A percentile compares a stretch with the other conserved stretches of the same genome.
These are phyloP conservation scores for Gopherus flavomarginatus DNA, from an alignment of 2,113 vertebrate species.

Conservation along the genomic window DNA sequence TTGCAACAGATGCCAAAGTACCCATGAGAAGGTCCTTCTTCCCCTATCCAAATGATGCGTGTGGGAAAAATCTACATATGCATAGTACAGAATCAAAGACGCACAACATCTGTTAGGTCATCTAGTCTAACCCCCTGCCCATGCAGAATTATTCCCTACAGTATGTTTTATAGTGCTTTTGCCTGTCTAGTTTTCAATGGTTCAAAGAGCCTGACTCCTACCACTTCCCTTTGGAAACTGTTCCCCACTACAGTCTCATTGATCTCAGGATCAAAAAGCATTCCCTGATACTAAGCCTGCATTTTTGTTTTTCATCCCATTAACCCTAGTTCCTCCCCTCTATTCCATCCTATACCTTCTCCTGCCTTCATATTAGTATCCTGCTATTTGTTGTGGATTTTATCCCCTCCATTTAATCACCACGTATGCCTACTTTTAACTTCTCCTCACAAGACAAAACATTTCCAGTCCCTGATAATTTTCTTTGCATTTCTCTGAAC, in stretches of 20 bases:
- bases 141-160: neutral
- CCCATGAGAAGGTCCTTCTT: neutral
- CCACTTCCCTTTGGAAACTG: neutral
- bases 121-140: neutral
- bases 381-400: rapidly evolving
- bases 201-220: neutral
- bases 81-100: neutral
- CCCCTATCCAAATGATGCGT: neutral
- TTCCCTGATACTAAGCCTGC: neutral
- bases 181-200: neutral
- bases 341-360: neutral
- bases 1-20: neutral
- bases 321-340: too few relatives aligned
- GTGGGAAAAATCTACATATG: neutral
- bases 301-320: neutral
- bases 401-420: neutral
- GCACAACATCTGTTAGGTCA: neutral
- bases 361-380: neutral
- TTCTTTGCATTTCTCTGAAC: rapidly evolving
- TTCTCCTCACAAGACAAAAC: neutral
- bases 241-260: neutral
- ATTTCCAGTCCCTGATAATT: neutral
- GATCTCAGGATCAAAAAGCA: neutral
- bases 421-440: neutral
- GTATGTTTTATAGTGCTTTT: neutral